phyloP scores from a whole-genome alignment of 2,888 invertebrate species.

The Epistrophella euchroma region DNA sequence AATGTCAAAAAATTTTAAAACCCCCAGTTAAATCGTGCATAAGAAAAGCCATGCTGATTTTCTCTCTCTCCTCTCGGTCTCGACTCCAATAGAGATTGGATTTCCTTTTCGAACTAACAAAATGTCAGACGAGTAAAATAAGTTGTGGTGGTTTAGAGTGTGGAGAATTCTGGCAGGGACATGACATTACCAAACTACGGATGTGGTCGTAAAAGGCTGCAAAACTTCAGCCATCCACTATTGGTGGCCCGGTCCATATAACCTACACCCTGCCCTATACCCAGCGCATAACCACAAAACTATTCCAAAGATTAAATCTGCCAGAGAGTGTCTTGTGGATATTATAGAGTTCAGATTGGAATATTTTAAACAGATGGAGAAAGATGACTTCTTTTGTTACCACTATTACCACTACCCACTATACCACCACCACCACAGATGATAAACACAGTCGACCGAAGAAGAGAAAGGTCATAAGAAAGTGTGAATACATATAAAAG shows the following conservation, averaged over 20 bases:
- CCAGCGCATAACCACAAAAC: constrained; percentile 22
- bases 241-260: not conserved
- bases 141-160: constrained; percentile 52
- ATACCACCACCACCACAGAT: not conserved
- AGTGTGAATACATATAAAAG: not conserved
- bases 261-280: not conserved
- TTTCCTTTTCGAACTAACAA: constrained; percentile 40
- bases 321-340: constrained; percentile 11
- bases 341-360: constrained; percentile 2
- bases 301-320: constrained; percentile 60
- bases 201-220: constrained; percentile 20
- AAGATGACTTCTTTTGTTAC: constrained; percentile 26
- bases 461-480: not conserved
- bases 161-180: constrained; percentile 31
- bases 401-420: not conserved
- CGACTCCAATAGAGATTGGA: constrained; percentile 9
- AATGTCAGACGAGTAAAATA: constrained; percentile 52
- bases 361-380: constrained; percentile 20
- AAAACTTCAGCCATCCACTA: constrained; percentile 2
- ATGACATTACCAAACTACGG: constrained; percentile 34
- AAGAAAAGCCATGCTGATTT: constrained; percentile 24
- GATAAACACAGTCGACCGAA: not conserved
- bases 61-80: not conserved
- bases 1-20: constrained; percentile 56
- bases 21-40: constrained; percentile 62